Evolutionary conservation across 1,140 invertebrate species (phyloP), one percentile per base, ranked within the genome.

Genomic region (Melipona quadrifasciata): DNA sequence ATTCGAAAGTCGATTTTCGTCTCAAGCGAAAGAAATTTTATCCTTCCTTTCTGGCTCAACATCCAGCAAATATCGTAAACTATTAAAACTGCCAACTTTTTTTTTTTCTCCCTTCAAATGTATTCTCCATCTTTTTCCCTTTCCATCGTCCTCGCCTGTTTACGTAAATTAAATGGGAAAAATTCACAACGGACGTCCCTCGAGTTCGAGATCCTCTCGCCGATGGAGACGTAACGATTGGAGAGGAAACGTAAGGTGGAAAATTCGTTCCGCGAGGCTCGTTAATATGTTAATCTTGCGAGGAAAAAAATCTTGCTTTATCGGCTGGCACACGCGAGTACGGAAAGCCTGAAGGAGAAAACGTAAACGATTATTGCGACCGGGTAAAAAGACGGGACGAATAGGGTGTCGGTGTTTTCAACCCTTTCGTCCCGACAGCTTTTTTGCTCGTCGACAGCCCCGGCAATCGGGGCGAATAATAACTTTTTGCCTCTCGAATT

Each of bases 231-330:
- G 31, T 31, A 31, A 53, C 5, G 3, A n/a, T 47, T n/a, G n/a
- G n/a, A 53, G 72, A n/a, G 27, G 27, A 24, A 71, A 51, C 4
- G 39, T 27, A 27, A 73, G 55, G 12, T 73, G 47, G 80, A 34
- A 75, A 82, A 14, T 74, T 82, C 27, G 27, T n/a, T 82, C 53
- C 71, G 55, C 47, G n/a, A 27, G n/a, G 21, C 55, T 74, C 80
- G 70, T 81, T 81, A 81, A 74, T 81, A 81, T 81, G 80, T 61
- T 81, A 81, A 81, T 81, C 70, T 65, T 72, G 34, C 39, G 55
- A 81, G 57, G n/a, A 74, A 81, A 74, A 81, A 73, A 65, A 82
- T 82, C 47, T 82, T 75, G 74, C 39, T 82, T 82, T 65, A 82
- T 82, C 65, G 65, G 47, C 47, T 27, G 51, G n/a, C 27, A 19